Evolutionary conservation across 2,797 vertebrate genomes (phyloP).

Genomic region (Telmatherina bonti): DNA sequence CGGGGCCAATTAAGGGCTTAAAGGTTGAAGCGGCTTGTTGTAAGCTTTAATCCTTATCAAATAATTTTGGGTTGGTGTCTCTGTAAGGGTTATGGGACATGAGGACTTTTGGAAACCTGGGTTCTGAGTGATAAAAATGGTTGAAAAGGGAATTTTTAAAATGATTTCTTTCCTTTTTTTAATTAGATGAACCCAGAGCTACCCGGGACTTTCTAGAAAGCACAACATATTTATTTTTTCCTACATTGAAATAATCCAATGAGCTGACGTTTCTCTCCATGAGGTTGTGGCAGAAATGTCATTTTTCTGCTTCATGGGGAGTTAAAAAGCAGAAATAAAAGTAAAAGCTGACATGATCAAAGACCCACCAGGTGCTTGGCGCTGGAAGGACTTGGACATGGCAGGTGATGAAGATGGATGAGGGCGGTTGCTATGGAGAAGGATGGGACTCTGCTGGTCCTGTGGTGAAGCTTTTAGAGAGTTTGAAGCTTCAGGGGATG

Average conservation of each 20-base stretch:
- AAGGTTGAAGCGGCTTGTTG: slow-evolving; percentile 47
- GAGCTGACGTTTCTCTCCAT: background rate
- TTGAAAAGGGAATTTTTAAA: no score
- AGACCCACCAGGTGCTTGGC: slow-evolving; percentile 60
- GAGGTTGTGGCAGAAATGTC: background rate
- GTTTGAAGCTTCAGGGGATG: slow-evolving; percentile 30
- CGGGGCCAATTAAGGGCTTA: slow-evolving; percentile 75
- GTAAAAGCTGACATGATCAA: slow-evolving; percentile 61
- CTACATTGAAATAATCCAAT: slow-evolving; percentile 6
- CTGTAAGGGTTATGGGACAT: slow-evolving; percentile 6
- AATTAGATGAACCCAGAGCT: background rate
- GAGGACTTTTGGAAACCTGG: background rate
- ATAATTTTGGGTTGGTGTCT: slow-evolving; percentile 32
- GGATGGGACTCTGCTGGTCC: slow-evolving; percentile 65
- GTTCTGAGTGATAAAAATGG: background rate
- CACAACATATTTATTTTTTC: background rate
- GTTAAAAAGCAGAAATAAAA: slow-evolving; percentile 62
- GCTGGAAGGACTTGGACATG: slow-evolving; percentile 49
- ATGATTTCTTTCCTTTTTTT: background rate
- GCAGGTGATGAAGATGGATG: slow-evolving; percentile 82
- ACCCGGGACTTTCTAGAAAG: no score
- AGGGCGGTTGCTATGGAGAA: slow-evolving; percentile 69
- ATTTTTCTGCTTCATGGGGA: slow-evolving; percentile 53
- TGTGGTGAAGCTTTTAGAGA: slow-evolving; percentile 61
- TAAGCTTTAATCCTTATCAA: slow-evolving; percentile 66